phyloP scores from a whole-genome alignment of 2,113 vertebrate genomes.

The Clarias macrocephalus region DNA sequence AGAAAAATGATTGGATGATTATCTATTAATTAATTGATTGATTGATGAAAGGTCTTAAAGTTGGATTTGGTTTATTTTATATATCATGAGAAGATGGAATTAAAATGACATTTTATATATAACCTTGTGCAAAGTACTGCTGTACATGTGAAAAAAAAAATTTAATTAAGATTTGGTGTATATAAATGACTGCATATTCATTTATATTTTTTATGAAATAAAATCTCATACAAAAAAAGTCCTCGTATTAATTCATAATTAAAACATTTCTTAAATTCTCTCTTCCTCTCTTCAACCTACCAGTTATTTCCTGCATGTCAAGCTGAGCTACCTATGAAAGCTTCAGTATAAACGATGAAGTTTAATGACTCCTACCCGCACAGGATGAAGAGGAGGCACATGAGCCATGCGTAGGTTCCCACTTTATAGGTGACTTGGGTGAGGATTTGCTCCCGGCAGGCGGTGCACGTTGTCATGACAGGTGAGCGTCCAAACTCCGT shows the following conservation, averaged over 20 bases:
- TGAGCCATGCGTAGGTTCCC: slow-evolving; percentile 73
- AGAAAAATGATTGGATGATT: not conserved
- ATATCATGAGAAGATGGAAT: not conserved
- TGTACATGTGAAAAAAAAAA: not conserved
- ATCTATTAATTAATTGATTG: not conserved
- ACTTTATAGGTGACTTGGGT: slow-evolving; percentile 72
- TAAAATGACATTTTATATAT: not conserved
- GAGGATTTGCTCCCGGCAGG: slow-evolving; percentile 74
- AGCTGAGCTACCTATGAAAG: not conserved
- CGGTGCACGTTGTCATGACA: slow-evolving; percentile 66
- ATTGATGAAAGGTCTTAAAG: not conserved
- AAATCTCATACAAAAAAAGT: not conserved
- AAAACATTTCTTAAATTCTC: not conserved
- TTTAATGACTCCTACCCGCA: slow-evolving; percentile 65
- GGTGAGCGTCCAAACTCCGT: slow-evolving; percentile 54
- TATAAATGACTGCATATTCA: not conserved
- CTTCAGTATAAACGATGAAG: not conserved
- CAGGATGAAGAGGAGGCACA: slow-evolving; percentile 75
- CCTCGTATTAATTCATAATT: not conserved
- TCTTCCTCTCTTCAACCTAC: too few species aligned
- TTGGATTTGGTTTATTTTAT: not conserved
- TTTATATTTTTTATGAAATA: not conserved
- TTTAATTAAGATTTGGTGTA: not conserved
- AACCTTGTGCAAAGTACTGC: too few species aligned
- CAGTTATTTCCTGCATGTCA: not conserved